These are phyloP conservation scores for Phalanger gymnotis DNA, from an alignment of 2,797 vertebrate genomes.

Conservation along the genomic window DNA sequence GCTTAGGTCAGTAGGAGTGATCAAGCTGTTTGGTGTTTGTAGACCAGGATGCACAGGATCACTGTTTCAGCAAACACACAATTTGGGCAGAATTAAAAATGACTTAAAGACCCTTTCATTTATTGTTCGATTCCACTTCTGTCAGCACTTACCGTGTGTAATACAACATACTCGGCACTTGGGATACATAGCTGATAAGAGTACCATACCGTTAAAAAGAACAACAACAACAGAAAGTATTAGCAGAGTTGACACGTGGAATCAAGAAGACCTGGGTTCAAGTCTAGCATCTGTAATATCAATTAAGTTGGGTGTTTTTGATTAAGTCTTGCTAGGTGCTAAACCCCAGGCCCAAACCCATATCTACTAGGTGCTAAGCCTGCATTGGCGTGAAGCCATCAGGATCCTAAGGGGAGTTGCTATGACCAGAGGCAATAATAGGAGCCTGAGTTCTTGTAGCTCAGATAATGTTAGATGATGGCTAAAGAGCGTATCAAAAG, in stretches of 20 bases:
- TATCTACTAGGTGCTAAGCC: no score
- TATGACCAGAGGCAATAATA: no score
- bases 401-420: no score
- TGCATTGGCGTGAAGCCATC: no score
- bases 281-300: no score
- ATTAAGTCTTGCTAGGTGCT: no score
- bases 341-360: no score
- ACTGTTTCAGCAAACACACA: background rate
- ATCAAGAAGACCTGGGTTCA: background rate
- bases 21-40: background rate
- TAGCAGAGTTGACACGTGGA: background rate
- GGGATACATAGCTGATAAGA: background rate
- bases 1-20: background rate
- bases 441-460: no score
- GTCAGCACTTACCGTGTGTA: background rate
- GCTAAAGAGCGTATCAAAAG: no score
- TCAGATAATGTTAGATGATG: no score
- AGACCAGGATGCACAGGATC: background rate
- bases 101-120: background rate
- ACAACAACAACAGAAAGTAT: background rate
- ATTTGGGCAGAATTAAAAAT: background rate
- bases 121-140: background rate
- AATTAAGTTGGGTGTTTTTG: no score
- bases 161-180: background rate
- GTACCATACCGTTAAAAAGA: background rate